Evolutionary conservation across 1,140 invertebrate species (phyloP).

Genomic region (Oncopeltus fasciatus): DNA sequence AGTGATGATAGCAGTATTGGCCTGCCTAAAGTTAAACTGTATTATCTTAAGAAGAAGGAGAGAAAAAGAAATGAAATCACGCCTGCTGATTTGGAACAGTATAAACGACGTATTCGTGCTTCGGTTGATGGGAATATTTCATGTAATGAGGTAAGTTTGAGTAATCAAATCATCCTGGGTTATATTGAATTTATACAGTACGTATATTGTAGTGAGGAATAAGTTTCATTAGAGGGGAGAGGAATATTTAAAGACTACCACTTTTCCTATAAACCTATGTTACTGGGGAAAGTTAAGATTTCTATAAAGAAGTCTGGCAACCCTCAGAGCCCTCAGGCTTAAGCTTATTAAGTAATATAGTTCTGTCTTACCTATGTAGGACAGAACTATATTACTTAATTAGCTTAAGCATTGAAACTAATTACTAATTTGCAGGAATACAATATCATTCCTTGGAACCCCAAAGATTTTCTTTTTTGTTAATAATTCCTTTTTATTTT

Average conservation of each 20-base stretch:
- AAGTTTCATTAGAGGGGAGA: too few relatives aligned
- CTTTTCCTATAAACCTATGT: too few relatives aligned
- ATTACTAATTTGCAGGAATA: neutral
- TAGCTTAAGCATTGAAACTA: neutral
- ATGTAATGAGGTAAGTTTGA: neutral
- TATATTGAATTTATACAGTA: too few relatives aligned
- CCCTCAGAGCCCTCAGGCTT: neutral
- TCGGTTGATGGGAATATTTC: slow-evolving; percentile 4
- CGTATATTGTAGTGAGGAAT: too few relatives aligned
- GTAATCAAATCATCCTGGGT: too few relatives aligned
- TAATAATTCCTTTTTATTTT: neutral
- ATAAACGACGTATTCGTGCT: neutral
- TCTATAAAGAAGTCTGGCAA: too few relatives aligned
- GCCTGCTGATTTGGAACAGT: neutral
- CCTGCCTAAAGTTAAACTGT: neutral
- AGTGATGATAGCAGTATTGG: slow-evolving; percentile 4
- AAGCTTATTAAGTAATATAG: neutral
- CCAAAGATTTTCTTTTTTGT: neutral
- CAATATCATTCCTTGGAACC: neutral
- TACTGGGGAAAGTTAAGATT: too few relatives aligned
- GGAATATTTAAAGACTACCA: too few relatives aligned
- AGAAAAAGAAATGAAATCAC: slow-evolving; percentile 1
- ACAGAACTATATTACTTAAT: neutral
- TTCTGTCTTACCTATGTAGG: neutral
- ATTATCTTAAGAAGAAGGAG: neutral